These are phyloP conservation scores for Fragum fragum DNA, from an alignment of 2,888 invertebrate genomes.

Conservation along the genomic window DNA sequence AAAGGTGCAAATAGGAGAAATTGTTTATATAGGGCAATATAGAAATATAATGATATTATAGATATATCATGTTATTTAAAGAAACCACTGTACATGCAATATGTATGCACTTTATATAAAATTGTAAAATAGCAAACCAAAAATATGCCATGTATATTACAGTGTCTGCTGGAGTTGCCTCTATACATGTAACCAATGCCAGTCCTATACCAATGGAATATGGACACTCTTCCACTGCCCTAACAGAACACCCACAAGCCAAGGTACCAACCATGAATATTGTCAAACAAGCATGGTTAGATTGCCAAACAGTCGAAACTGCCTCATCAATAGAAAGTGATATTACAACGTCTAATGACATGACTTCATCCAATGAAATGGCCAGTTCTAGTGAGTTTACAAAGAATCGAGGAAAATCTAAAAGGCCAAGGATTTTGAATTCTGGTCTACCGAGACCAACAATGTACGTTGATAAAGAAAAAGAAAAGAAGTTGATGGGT, in stretches of 20 bases:
- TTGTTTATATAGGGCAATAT: too few species aligned
- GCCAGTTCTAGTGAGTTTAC: conserved; percentile 41
- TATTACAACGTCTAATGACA: conserved; percentile 52
- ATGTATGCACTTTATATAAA: too few species aligned
- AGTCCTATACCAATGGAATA: conserved; percentile 60
- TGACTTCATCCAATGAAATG: conserved; percentile 54
- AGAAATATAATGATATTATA: too few species aligned
- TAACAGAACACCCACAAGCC: conserved; percentile 39
- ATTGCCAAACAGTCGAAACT: conserved; percentile 55
- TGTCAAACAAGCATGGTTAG: conserved; percentile 73
- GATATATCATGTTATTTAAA: too few species aligned
- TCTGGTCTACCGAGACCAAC: conserved; percentile 75
- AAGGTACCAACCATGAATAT: conserved; percentile 57
- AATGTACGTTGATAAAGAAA: conserved; percentile 65
- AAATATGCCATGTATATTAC: conserved; percentile 28
- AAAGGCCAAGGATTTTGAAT: conserved; percentile 56
- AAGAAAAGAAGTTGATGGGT: conserved; percentile 48
- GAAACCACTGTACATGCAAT: too few species aligned
- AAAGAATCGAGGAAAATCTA: conserved; percentile 45
- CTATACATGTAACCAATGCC: conserved; percentile 61
- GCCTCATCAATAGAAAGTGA: conserved; percentile 63
- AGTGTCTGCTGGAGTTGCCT: conserved; percentile 69
- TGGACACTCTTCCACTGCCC: conserved; percentile 25
- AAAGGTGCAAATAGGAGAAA: too few species aligned
- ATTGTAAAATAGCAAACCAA: too few species aligned